Percentiles rank a stretch among this genome's conserved stretches.
Evolutionary conservation across 1,140 invertebrate genomes (phyloP).

Genomic region (Heliconius hewitsoni): DNA sequence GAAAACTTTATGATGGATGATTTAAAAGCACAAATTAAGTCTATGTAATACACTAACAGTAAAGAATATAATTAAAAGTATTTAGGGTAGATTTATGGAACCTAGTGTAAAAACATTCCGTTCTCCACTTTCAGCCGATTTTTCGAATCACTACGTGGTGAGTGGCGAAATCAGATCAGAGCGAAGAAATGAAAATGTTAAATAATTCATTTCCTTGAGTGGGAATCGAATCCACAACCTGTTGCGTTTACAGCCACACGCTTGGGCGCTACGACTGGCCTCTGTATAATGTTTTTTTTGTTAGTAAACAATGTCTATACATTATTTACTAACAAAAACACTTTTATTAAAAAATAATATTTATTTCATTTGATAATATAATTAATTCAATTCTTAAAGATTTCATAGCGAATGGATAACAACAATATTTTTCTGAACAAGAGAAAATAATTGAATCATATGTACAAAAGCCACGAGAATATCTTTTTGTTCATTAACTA

Average conservation of each 20-base stretch:
- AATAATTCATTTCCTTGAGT: no score
- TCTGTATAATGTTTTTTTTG: background rate
- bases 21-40: background rate
- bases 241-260: no score
- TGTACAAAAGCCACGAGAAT: constrained; percentile 7
- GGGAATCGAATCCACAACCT: no score
- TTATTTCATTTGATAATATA: background rate
- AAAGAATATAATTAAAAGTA: background rate
- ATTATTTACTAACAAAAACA: background rate
- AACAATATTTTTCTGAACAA: background rate
- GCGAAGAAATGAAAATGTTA: no score
- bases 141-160: no score
- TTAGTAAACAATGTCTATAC: no score
- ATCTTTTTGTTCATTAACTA: constrained; percentile 13
- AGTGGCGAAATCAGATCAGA: no score
- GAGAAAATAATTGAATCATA: constrained; percentile 6
- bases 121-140: no score
- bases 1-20: background rate
- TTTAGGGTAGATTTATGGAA: no score
- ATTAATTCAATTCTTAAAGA: background rate
- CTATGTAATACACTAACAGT: background rate
- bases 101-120: no score
- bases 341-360: background rate
- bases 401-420: background rate
- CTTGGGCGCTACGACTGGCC: no score